These are phyloP conservation scores for Capromys pilorides DNA, from an alignment of 2,797 vertebrate genomes.

Conservation along the genomic window DNA sequence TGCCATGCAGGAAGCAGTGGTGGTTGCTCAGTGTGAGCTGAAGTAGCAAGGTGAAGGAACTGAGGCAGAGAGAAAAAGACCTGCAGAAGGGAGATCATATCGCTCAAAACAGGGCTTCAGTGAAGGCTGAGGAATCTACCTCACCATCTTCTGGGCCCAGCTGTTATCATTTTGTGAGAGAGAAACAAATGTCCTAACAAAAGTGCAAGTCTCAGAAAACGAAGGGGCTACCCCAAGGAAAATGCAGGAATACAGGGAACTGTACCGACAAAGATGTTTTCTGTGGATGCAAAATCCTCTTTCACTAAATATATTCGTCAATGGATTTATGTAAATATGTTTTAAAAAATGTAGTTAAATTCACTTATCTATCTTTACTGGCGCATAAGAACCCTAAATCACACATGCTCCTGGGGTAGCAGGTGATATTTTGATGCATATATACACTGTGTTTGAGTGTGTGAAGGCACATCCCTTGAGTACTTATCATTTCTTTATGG, in stretches of 20 bases:
- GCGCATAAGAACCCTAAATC: background rate
- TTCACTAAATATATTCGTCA: background rate
- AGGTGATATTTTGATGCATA: background rate
- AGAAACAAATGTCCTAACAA: background rate
- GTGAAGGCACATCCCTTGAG: background rate
- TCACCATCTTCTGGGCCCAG: too few relatives aligned
- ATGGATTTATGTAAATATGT: too few relatives aligned
- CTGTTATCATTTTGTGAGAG: background rate
- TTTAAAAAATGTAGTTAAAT: background rate
- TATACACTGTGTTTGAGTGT: background rate
- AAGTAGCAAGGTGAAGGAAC: background rate
- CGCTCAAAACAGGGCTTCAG: background rate
- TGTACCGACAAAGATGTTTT: background rate
- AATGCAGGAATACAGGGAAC: too few relatives aligned
- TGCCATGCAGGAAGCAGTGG: background rate
- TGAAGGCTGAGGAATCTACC: background rate
- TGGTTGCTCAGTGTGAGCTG: background rate
- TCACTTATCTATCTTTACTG: background rate
- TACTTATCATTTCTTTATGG: background rate
- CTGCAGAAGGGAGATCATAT: background rate
- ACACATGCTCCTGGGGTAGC: too few relatives aligned
- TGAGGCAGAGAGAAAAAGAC: background rate
- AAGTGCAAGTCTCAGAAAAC: background rate
- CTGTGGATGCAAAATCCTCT: background rate
- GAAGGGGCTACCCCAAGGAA: background rate